Conservation (phyloP, 2,797 vertebrate genomes). For the Mormyrus proboscirostris region DNA sequence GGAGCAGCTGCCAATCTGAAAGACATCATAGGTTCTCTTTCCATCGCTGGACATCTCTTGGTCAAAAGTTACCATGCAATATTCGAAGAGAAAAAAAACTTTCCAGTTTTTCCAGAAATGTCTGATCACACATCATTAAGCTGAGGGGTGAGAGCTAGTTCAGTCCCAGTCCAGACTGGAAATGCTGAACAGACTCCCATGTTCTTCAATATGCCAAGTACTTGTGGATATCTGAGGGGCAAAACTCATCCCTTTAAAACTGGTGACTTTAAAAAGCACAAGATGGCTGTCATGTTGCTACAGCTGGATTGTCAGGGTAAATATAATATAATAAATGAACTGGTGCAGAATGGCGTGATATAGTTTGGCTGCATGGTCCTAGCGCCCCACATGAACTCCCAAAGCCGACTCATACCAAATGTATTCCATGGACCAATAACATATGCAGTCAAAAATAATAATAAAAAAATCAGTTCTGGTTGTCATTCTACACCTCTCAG, state of each 20-base stretch:
- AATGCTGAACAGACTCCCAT: not conserved
- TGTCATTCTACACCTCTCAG: not conserved
- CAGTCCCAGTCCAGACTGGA: not conserved
- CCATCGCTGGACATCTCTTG: not conserved
- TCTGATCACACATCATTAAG: constrained; percentile 12
- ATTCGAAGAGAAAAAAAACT: not conserved
- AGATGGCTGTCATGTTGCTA: not conserved
- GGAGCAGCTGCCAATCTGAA: not conserved
- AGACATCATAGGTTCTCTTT: not conserved
- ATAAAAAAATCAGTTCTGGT: not conserved
- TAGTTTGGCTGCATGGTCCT: not conserved
- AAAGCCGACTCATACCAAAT: not conserved
- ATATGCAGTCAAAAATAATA: not conserved
- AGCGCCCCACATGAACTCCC: not conserved
- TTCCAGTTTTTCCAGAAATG: not conserved
- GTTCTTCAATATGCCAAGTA: not conserved
- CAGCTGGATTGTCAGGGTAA: not conserved
- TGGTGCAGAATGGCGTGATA: not conserved
- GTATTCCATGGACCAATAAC: not conserved
- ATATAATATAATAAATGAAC: not conserved
- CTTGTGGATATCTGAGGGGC: not conserved
- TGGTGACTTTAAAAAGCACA: not conserved
- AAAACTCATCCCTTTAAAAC: not conserved
- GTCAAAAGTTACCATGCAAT: not conserved
- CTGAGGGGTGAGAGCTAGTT: not conserved